phyloP scores from a whole-genome alignment of 2,888 invertebrate genomes.

The Trichacis sp. region DNA sequence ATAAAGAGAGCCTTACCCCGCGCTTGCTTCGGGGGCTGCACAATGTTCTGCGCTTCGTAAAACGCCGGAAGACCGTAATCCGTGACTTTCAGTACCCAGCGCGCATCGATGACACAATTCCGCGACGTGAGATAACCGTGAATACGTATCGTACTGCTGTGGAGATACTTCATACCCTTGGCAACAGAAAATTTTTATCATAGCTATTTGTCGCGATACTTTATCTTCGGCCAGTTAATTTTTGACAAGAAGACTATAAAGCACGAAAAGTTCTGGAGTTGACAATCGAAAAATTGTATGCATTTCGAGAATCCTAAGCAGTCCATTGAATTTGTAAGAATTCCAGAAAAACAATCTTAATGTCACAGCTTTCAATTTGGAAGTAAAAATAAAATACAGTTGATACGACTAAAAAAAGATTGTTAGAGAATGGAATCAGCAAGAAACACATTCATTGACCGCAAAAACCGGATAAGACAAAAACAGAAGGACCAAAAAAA shows the following conservation, averaged over 20 bases:
- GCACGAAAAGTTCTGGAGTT: neutral
- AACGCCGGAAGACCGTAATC: slow-evolving; percentile 89
- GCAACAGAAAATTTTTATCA: slow-evolving; percentile 19
- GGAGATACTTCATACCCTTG: slow-evolving; percentile 91
- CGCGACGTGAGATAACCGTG: slow-evolving; percentile 91
- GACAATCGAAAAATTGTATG: too few species aligned
- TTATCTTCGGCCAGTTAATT: neutral
- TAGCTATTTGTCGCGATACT: slow-evolving; percentile 10
- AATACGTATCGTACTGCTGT: slow-evolving; percentile 83
- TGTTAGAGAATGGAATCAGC: too few species aligned
- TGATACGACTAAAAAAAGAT: too few species aligned
- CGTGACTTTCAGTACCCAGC: slow-evolving; percentile 95
- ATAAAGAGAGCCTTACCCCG: slow-evolving; percentile 72
- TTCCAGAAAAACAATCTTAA: too few species aligned
- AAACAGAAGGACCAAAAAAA: too few species aligned
- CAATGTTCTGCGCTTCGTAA: slow-evolving; percentile 80
- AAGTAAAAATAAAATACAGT: too few species aligned
- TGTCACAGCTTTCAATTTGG: too few species aligned
- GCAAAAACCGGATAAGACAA: too few species aligned
- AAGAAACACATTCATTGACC: too few species aligned
- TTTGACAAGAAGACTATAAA: neutral
- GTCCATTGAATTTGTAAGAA: too few species aligned
- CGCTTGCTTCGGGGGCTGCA: slow-evolving; percentile 74
- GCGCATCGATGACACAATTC: slow-evolving; percentile 94
- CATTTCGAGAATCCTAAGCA: too few species aligned